A percentile compares a stretch with the other conserved stretches of the same genome.
phyloP scores from a whole-genome alignment of 1,140 invertebrate species.

The Trichonephila clavata region DNA sequence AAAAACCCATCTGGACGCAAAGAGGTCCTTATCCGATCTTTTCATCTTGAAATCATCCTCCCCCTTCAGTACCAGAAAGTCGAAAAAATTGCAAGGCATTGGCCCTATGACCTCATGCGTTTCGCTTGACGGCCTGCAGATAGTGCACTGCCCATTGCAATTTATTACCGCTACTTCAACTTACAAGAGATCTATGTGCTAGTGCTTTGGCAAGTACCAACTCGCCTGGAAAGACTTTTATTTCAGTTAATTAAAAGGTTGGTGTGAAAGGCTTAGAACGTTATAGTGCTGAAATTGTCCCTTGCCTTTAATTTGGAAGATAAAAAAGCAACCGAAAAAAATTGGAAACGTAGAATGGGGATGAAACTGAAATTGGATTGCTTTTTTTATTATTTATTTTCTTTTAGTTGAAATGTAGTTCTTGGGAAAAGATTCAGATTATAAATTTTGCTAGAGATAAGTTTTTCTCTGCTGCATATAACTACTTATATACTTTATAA shows the following conservation, averaged over 20 bases:
- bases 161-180: not conserved
- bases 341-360: too few species aligned
- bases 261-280: not conserved
- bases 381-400: too few species aligned
- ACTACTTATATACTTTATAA: too few species aligned
- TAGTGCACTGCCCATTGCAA: slow-evolving; percentile 7
- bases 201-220: not conserved
- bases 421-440: too few species aligned
- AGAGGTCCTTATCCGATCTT: too few species aligned
- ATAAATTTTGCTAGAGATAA: too few species aligned
- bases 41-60: not conserved
- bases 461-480: too few species aligned
- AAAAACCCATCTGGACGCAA: not conserved
- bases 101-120: not conserved
- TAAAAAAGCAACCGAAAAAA: too few species aligned
- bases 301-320: not conserved
- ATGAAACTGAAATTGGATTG: not conserved
- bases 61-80: not conserved
- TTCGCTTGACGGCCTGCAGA: not conserved
- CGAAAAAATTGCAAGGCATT: not conserved
- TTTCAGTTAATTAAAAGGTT: not conserved
- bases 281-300: not conserved
- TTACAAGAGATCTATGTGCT: not conserved
- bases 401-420: too few species aligned
- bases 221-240: not conserved